Conservation (phyloP, 2,797 vertebrate species). For the Clarias fuscus region DNA sequence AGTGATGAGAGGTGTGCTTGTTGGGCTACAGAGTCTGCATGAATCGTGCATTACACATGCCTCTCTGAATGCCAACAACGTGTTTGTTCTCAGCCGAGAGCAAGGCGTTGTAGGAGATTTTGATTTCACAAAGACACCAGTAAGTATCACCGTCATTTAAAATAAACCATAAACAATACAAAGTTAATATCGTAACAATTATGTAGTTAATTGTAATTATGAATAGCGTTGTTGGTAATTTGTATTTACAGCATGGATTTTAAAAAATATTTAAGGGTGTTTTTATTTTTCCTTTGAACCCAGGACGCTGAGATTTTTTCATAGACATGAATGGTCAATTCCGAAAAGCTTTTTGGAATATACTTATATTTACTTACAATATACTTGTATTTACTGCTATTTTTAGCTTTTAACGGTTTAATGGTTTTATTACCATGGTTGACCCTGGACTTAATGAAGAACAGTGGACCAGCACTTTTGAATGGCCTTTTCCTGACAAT, state of each 20-base stretch:
- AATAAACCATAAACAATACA: not conserved
- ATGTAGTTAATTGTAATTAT: too few species aligned
- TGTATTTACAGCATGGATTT: not conserved
- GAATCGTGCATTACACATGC: conserved; percentile 71
- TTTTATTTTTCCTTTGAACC: not conserved
- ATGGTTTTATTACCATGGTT: not conserved
- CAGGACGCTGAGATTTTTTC: not conserved
- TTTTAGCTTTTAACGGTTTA: not conserved
- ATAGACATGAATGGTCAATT: not conserved
- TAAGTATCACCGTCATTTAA: conserved; percentile 60
- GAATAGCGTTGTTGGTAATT: not conserved
- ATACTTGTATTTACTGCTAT: not conserved
- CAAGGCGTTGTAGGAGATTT: conserved; percentile 81
- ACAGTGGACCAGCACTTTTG: too few species aligned
- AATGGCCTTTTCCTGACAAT: too few species aligned
- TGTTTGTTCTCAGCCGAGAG: conserved; percentile 78
- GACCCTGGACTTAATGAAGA: too few species aligned
- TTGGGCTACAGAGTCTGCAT: conserved; percentile 74
- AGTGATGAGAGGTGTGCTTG: conserved; percentile 80
- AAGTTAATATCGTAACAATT: not conserved
- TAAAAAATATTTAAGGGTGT: not conserved
- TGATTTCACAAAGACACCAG: conserved; percentile 80
- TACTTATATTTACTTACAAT: not conserved
- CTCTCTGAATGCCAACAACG: conserved; percentile 77
- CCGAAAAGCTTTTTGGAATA: not conserved